Conservation (phyloP, 2,113 vertebrate species). For the Mirounga angustirostris region DNA sequence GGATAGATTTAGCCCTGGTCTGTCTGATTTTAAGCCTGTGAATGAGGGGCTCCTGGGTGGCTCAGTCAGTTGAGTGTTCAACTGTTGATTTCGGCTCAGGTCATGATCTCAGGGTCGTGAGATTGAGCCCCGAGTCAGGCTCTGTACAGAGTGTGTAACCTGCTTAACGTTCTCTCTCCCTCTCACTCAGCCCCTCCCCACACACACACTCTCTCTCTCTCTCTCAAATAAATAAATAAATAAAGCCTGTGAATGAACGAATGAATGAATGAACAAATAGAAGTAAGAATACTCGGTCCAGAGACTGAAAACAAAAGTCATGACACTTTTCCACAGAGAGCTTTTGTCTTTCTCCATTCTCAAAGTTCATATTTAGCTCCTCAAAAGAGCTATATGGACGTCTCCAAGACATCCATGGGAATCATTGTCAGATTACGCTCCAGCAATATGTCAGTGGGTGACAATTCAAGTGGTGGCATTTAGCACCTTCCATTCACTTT, state of each 20-base stretch:
- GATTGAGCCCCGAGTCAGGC: background rate
- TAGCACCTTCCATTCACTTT: background rate
- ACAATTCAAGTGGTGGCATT: fast-evolving
- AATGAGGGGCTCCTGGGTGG: background rate
- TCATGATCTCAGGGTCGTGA: background rate
- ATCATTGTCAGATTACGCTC: background rate
- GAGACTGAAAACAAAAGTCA: background rate
- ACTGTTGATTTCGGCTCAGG: background rate
- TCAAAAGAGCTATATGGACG: background rate
- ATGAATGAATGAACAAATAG: background rate
- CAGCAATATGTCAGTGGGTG: background rate
- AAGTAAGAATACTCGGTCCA: background rate
- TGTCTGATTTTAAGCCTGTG: background rate
- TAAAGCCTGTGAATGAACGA: background rate
- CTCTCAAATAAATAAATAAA: background rate
- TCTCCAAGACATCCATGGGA: background rate
- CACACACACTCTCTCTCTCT: too few relatives aligned
- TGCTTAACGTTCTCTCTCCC: background rate
- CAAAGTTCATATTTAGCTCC: background rate
- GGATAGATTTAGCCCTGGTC: too few relatives aligned
- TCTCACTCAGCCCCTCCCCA: background rate
- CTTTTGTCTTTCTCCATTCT: background rate
- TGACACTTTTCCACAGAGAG: background rate
- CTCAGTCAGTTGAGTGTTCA: background rate
- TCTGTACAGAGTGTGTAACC: background rate